phyloP scores from a whole-genome alignment of 1,140 invertebrate species.

The Agrypnia vestita region DNA sequence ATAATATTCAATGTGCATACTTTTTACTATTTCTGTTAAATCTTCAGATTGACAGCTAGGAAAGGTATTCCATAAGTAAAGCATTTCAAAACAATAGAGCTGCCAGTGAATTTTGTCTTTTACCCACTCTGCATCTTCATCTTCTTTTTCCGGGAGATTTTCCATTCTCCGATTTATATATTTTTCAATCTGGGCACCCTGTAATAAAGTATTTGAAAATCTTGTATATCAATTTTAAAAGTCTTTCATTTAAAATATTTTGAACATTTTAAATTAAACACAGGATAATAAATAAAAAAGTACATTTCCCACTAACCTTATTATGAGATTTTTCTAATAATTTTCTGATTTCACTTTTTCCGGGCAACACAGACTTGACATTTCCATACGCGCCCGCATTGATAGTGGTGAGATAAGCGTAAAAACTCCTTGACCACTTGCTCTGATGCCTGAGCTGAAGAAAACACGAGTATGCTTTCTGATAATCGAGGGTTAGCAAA shows the following conservation, averaged over 20 bases:
- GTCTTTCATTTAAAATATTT: not conserved
- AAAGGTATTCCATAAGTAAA: constrained; percentile 84
- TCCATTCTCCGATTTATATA: constrained; percentile 53
- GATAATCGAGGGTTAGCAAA: constrained; percentile 78
- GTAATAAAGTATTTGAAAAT: not conserved
- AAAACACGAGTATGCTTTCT: constrained; percentile 75
- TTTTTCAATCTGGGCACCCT: constrained; percentile 58
- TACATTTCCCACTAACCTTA: constrained; percentile 46
- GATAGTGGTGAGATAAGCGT: constrained; percentile 77
- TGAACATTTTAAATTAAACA: not conserved
- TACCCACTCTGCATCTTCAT: constrained; percentile 44
- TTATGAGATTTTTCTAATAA: constrained; percentile 56
- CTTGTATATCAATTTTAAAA: not conserved
- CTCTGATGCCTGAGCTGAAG: constrained; percentile 76
- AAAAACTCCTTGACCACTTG: constrained; percentile 81
- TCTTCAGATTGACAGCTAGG: constrained; percentile 75
- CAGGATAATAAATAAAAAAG: not conserved
- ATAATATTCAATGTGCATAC: constrained; percentile 62
- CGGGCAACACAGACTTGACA: constrained; percentile 28
- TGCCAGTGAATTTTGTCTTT: constrained; percentile 71
- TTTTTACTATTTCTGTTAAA: constrained; percentile 69
- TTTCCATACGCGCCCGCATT: constrained; percentile 62
- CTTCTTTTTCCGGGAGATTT: constrained; percentile 53
- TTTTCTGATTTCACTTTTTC: constrained; percentile 51
- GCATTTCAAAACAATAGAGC: constrained; percentile 79